phyloP scores from a whole-genome alignment of 1,140 invertebrate genomes.

The Drosophila busckii region DNA sequence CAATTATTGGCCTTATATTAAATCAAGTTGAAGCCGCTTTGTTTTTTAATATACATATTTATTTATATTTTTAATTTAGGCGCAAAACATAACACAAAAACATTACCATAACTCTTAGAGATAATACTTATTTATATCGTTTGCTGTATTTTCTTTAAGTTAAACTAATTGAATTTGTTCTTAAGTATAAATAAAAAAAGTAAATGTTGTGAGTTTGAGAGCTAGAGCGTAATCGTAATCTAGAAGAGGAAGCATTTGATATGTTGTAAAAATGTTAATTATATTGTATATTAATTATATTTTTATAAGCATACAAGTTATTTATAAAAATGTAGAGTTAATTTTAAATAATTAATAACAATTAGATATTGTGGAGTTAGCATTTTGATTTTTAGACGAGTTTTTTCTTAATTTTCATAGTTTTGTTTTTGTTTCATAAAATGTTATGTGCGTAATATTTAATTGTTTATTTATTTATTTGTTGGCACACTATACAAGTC shows the following conservation, averaged over 20 bases:
- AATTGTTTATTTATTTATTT: constrained; percentile 24
- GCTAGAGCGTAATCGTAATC: constrained; percentile 39
- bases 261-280: constrained; percentile 75
- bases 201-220: neutral
- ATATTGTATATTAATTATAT: constrained; percentile 22
- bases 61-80: neutral
- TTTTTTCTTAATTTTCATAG: constrained; percentile 17
- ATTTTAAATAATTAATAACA: constrained; percentile 76
- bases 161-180: constrained; percentile 11
- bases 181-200: constrained; percentile 4
- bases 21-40: neutral
- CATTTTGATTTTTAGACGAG: constrained; percentile 32
- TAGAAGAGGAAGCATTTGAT: constrained; percentile 77
- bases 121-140: constrained; percentile 19
- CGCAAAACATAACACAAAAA: constrained; percentile 27
- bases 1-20: too few relatives aligned
- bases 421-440: constrained; percentile 10
- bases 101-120: constrained; percentile 54
- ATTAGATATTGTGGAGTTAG: constrained; percentile 41
- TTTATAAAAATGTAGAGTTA: constrained; percentile 50
- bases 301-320: constrained; percentile 14
- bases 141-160: neutral
- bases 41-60: constrained; percentile 37
- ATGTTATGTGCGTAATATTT: constrained; percentile 11
- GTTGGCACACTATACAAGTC: constrained; percentile 77